A percentile compares a stretch with the other conserved stretches of the same genome.
phyloP scores from a whole-genome alignment of 2,888 invertebrate species.

The Scaeva pyrastri region DNA sequence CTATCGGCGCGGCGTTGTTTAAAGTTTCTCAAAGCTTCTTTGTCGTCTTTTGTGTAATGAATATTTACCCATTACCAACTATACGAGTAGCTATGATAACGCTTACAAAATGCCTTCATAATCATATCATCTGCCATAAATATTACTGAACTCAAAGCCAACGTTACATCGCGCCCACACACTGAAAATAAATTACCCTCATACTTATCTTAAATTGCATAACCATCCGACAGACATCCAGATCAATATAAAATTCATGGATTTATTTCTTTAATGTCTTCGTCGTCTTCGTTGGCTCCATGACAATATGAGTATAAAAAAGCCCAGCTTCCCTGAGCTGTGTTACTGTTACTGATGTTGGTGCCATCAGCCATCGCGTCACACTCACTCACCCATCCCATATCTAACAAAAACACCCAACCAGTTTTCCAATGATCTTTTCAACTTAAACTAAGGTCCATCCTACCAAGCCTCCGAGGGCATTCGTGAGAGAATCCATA shows the following conservation, averaged over 20 bases:
- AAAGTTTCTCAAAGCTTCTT: background rate
- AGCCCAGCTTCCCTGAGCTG: background rate
- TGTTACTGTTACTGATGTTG: background rate
- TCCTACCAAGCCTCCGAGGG: slow-evolving; percentile 44
- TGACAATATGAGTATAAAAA: slow-evolving; percentile 8
- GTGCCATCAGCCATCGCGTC: background rate
- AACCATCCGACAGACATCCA: slow-evolving; percentile 40
- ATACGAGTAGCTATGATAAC: background rate
- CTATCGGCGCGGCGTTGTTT: too few relatives aligned
- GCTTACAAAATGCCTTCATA: background rate
- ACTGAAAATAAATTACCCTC: slow-evolving; percentile 45
- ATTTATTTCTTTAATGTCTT: slow-evolving; percentile 55
- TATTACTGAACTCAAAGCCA: background rate
- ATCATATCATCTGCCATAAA: slow-evolving; percentile 25
- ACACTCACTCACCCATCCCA: slow-evolving; percentile 32
- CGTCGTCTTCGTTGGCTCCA: slow-evolving; percentile 21
- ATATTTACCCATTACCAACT: background rate
- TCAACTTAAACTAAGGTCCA: slow-evolving; percentile 46
- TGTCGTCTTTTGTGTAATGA: background rate
- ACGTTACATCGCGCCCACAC: slow-evolving; percentile 24
- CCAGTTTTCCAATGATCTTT: slow-evolving; percentile 65
- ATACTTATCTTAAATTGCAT: slow-evolving; percentile 44
- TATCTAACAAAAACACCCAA: slow-evolving; percentile 51
- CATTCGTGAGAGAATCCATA: slow-evolving; percentile 66
- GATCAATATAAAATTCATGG: slow-evolving; percentile 56